These are phyloP conservation scores for Anisognathus igniventris DNA, from an alignment of 2,797 vertebrate genomes.

Conservation along the genomic window DNA sequence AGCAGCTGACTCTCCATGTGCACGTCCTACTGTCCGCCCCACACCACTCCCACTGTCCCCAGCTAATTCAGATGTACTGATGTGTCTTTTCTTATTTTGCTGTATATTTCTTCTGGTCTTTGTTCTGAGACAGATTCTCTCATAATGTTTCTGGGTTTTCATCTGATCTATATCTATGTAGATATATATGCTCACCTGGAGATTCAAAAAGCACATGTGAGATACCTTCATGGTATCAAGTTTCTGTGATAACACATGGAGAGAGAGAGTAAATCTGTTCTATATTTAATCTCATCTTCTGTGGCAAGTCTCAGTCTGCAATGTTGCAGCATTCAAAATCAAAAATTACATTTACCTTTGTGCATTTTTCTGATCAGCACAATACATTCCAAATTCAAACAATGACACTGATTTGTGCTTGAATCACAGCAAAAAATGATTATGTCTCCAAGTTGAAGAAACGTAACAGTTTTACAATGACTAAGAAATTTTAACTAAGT, in stretches of 20 bases:
- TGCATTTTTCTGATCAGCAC: background rate
- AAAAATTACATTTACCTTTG: background rate
- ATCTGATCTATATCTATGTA: background rate
- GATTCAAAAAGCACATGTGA: background rate
- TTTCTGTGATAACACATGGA: background rate
- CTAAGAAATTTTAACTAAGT: background rate
- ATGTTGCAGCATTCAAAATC: background rate
- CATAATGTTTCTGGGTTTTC: background rate
- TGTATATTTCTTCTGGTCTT: background rate
- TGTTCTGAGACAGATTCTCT: background rate
- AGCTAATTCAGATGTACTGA: background rate
- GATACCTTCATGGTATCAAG: background rate
- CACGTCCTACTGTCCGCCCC: background rate
- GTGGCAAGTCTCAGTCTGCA: background rate
- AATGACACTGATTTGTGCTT: background rate
- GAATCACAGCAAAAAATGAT: background rate
- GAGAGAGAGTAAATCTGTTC: background rate
- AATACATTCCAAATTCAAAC: background rate
- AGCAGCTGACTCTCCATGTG: background rate
- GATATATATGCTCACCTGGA: background rate
- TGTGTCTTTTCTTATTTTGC: background rate
- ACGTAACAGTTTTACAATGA: background rate
- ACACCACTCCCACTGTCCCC: too few relatives aligned
- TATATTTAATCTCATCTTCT: background rate
- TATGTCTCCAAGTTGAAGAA: background rate